phyloP scores from a whole-genome alignment of 2,888 invertebrate species.

The Apeira syringaria region DNA sequence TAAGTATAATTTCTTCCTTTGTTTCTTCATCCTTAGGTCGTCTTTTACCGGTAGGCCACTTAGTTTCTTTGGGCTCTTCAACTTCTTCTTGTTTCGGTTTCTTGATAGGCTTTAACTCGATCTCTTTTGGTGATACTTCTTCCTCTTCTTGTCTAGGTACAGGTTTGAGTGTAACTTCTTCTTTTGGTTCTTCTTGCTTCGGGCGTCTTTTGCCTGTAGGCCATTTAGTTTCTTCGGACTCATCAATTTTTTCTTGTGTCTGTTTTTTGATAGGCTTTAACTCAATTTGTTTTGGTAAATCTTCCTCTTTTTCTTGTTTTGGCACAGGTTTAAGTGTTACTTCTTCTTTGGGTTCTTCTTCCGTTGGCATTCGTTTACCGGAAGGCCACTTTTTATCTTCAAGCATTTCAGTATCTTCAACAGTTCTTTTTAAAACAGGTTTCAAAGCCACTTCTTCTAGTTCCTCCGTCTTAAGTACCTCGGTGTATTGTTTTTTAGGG shows the following conservation, averaged over 20 bases:
- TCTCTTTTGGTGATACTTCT: conserved; percentile 62
- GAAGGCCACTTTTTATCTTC: conserved; percentile 43
- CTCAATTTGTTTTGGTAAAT: conserved; percentile 45
- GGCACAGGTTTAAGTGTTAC: conserved; percentile 42
- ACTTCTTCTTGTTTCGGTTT: conserved; percentile 38
- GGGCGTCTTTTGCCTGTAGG: conserved; percentile 49
- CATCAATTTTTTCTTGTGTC: conserved; percentile 42
- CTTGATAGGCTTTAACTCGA: conserved; percentile 40
- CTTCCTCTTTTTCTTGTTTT: conserved; percentile 43
- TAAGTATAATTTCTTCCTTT: conserved; percentile 59
- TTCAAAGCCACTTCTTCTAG: conserved; percentile 34
- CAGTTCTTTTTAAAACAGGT: conserved; percentile 39
- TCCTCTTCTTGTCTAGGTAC: conserved; percentile 45
- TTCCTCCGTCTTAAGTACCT: too few species aligned
- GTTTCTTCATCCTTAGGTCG: conserved; percentile 58
- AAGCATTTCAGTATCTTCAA: conserved; percentile 49
- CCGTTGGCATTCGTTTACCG: conserved; percentile 36
- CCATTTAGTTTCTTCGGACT: conserved; percentile 40
- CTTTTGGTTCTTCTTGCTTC: conserved; percentile 30
- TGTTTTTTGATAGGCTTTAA: conserved; percentile 44
- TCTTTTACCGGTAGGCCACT: conserved; percentile 47
- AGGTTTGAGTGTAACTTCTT: conserved; percentile 47
- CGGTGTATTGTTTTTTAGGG: too few species aligned
- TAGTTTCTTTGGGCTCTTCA: conserved; percentile 42
- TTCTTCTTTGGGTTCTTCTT: conserved; percentile 51